Conservation (phyloP, 1,140 invertebrate genomes). For the Parapsyche elsis region DNA sequence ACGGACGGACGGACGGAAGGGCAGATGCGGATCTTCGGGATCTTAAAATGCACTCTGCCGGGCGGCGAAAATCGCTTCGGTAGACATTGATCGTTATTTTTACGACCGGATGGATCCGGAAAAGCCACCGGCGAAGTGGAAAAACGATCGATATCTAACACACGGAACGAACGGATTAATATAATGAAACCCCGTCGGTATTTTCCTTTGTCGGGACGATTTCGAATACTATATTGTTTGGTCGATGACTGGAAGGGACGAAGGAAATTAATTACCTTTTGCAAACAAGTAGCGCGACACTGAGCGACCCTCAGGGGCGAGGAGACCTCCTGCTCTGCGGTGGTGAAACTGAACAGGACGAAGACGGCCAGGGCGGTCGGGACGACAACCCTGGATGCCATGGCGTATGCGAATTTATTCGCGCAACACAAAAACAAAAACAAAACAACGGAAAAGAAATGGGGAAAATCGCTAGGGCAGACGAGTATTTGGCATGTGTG, state of each 20-base stretch:
- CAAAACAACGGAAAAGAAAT: not conserved
- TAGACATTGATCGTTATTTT: constrained; percentile 50
- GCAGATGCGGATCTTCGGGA: constrained; percentile 7
- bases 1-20: not conserved
- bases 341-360: not conserved
- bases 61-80: constrained; percentile 26
- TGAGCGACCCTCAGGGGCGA: constrained; percentile 75
- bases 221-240: too few species aligned
- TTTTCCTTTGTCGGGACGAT: too few species aligned
- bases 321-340: constrained; percentile 68
- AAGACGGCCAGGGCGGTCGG: constrained; percentile 23
- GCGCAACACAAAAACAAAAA: constrained; percentile 3
- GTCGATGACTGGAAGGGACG: too few species aligned
- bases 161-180: not conserved
- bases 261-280: constrained; percentile 74
- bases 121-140: constrained; percentile 18
- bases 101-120: constrained; percentile 30
- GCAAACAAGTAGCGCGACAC: constrained; percentile 74
- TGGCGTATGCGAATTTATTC: not conserved
- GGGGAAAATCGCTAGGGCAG: not conserved
- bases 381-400: constrained; percentile 34
- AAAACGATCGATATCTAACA: constrained; percentile 31
- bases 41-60: not conserved
- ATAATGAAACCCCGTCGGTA: too few species aligned
- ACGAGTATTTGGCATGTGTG: not conserved